phyloP scores from a whole-genome alignment of 2,797 vertebrate genomes.

The Rhinogobio ventralis region DNA sequence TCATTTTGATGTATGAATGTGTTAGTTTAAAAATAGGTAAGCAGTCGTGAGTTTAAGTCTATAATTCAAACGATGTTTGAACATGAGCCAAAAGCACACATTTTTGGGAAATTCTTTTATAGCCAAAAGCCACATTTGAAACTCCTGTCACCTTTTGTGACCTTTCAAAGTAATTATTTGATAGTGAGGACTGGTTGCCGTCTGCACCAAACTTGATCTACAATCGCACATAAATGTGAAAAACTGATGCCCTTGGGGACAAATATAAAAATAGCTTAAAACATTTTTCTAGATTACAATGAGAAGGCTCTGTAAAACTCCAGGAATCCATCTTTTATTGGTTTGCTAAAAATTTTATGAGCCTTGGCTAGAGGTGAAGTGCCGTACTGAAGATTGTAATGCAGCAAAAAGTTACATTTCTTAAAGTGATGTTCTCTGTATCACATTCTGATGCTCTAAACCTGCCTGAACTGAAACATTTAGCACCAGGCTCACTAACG shows the following conservation, averaged over 20 bases:
- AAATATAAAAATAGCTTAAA: conserved; percentile 36
- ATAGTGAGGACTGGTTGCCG: conserved; percentile 13
- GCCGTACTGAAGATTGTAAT: background rate
- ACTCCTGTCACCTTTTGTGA: conserved; percentile 7
- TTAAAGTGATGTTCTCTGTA: conserved; percentile 3
- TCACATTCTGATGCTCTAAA: background rate
- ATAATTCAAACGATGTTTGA: conserved; percentile 28
- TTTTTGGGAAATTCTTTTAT: background rate
- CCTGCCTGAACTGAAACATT: conserved; percentile 1
- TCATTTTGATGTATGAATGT: conserved; percentile 36
- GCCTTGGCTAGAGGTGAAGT: conserved; percentile 22
- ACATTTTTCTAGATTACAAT: conserved; percentile 22
- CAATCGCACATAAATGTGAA: conserved; percentile 29
- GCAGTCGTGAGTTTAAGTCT: conserved; percentile 21
- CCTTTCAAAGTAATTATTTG: conserved; percentile 52
- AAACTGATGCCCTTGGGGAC: conserved; percentile 24
- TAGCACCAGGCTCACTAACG: background rate
- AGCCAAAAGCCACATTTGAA: conserved; percentile 16
- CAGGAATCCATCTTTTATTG: conserved; percentile 21
- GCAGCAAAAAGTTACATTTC: conserved; percentile 10
- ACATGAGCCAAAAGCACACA: conserved; percentile 1
- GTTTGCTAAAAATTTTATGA: conserved; percentile 22
- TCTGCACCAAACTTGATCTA: conserved; percentile 33
- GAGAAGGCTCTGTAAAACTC: conserved; percentile 23
- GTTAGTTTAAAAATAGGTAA: conserved; percentile 19